Base-by-base conservation (phyloP, 2,797 vertebrate genomes). In the Cyprinella venusta region DNA sequence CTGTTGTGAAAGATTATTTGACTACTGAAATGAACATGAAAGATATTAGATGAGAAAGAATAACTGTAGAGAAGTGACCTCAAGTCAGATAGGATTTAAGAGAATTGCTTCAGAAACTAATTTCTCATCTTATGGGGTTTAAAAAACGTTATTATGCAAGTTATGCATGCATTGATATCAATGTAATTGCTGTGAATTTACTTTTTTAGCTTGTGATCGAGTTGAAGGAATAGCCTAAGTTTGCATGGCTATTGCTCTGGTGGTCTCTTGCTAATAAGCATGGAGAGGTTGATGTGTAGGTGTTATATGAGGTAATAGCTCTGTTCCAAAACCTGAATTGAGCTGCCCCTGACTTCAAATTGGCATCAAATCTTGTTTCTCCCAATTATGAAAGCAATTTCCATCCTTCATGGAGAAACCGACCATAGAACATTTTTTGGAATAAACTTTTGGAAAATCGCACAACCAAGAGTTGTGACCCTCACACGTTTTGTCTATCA, bases 1-100 rank as follows among this genome's bases (percentile, higher is more conserved):
- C 59, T 38, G 59, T 24, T 74, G 69, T 74, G 69, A 74, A 24
- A 26, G 42, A 64, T 81, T 81, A 50, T 63, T 63, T 64, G 30
- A 52, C 42, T 52, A 8, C 56, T 26, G 80, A 74, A 64, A 19
- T 61, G 59, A 54, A 80, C 42, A 52, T 33, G 24, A 45, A 45
- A 0, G 30, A 48, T 33, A 81, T 81, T 72, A 50, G 40, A 70
- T 9, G 67, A 54, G 38, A 26, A 2, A 52, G n/a, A 61, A 42
- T 8, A 80, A 56, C 7, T 0, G 21, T 48, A 18, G 26, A 52
- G 4, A 30, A 45, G 16, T 45, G 56, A 52, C 59, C 18, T 64
- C 16, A 48, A 18, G 42, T 30, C 69, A 30, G 69, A 71, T 18
- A 16, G 68, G 68, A 70, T 45, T 68, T 68, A 68, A 40, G 21